Percentiles rank a stretch among this genome's conserved stretches.
phyloP scores from a whole-genome alignment of 1,140 invertebrate genomes.

The Atta texana region DNA sequence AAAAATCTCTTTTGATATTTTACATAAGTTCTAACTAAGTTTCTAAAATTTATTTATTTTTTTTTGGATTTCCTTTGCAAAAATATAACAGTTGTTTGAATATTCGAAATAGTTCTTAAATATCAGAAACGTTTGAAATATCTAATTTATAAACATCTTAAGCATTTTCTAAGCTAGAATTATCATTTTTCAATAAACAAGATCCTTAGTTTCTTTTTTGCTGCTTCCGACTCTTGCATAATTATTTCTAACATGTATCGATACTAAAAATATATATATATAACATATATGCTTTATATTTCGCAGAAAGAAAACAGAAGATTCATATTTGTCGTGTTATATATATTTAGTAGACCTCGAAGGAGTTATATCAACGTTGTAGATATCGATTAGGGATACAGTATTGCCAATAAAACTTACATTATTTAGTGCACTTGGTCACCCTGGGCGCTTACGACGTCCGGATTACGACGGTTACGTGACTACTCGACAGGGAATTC shows the following conservation, averaged over 20 bases:
- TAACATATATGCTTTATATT: neutral
- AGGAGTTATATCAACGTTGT: neutral
- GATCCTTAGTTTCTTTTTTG: neutral
- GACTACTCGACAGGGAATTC: neutral
- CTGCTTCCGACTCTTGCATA: neutral
- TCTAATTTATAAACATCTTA: neutral
- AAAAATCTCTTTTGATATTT: neutral
- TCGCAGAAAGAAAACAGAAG: neutral
- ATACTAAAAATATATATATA: neutral
- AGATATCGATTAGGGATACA: neutral
- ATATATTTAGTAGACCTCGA: neutral
- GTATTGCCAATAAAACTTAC: constrained; percentile 12
- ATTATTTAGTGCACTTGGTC: constrained; percentile 33
- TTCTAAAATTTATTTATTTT: neutral
- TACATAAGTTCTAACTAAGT: neutral
- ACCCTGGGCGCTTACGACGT: neutral
- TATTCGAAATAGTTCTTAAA: neutral
- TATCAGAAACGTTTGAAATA: neutral
- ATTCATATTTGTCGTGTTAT: neutral
- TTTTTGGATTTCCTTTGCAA: neutral
- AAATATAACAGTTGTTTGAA: neutral
- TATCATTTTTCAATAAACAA: neutral
- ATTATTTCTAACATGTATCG: neutral
- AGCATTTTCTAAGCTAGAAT: neutral
- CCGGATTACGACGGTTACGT: constrained; percentile 8